Evolutionary conservation across 2,888 invertebrate species (phyloP), one percentile per base, ranked within the genome.

Genomic region (Rotaria sp.): DNA sequence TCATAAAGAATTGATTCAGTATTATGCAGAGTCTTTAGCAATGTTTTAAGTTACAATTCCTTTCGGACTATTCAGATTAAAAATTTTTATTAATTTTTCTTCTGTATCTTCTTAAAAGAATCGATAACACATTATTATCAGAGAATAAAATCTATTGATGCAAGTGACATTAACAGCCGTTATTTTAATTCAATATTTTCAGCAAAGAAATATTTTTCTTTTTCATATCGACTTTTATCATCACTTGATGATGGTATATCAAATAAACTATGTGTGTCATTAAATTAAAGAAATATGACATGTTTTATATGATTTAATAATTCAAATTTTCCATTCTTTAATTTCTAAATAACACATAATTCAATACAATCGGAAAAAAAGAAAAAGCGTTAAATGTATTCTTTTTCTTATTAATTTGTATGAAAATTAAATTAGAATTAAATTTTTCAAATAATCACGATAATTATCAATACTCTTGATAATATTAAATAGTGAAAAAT

Each of bases 391-490:
- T 55, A 86, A 45, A 30, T 85, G 85, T 35, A 85, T 84, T 52
- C 86, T 67, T 85, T 86, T 86, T 80, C 84, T 74, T 13, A 50
- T n/a, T n/a, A 86, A 52, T 55, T 86, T 85, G n/a, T 86, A 67
- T 30, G 86, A 86, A 55, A 85, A 50, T 84, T 86, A 84, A 30
- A 67, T 84, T 35, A 86, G 48, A 48, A 85, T 52, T 3, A 86
- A 41, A 55, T 86, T 86, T 84, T 86, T 50, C 38, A 86, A 41
- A 55, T 84, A 85, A 84, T 84, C 30, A 35, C 87, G 75, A 87
- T 87, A 97, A 91, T 96, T 95, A 90, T 98, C 97, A 89, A 99
- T 98, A 91, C 97, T 97, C 91, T 97, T 96, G 92, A 97, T 95
- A 88, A 97, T 96, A 92, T 96, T 96, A 92, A 98, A 97, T 93